Evolutionary conservation across 2,888 invertebrate species (phyloP).

Genomic region (Elgonia sp.): DNA sequence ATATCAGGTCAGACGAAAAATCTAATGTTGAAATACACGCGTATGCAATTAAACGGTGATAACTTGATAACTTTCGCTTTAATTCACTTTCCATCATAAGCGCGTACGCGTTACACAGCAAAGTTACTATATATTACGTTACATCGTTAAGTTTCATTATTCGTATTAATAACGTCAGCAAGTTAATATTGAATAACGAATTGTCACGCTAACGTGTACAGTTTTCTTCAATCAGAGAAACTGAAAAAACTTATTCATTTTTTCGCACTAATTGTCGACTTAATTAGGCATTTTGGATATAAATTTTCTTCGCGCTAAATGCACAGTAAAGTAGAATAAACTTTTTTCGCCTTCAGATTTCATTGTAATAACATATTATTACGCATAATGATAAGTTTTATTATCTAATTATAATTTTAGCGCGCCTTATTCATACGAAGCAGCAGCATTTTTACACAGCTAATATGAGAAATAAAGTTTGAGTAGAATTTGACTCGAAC

Average conservation of each 20-base stretch:
- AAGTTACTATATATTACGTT: conserved; percentile 17
- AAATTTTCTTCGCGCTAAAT: background rate
- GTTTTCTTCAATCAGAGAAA: conserved; percentile 9
- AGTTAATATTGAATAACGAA: conserved; percentile 30
- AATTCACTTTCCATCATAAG: conserved; percentile 49
- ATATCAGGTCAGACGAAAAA: conserved; percentile 30
- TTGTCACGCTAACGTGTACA: conserved; percentile 22
- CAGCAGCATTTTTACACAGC: too few relatives aligned
- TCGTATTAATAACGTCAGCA: conserved; percentile 9
- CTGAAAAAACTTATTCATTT: background rate
- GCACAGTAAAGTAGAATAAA: background rate
- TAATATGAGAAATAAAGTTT: too few relatives aligned
- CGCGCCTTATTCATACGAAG: too few relatives aligned
- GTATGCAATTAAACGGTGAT: conserved; percentile 48
- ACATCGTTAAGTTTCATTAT: conserved; percentile 48
- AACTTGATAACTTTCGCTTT: conserved; percentile 64
- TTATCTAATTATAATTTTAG: too few relatives aligned
- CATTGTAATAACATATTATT: background rate
- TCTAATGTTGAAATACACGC: conserved; percentile 31
- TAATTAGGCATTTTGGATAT: background rate
- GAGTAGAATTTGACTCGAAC: too few relatives aligned
- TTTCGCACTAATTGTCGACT: background rate
- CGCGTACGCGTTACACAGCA: conserved; percentile 7
- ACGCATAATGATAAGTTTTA: too few relatives aligned
- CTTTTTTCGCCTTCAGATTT: background rate